A percentile compares a stretch with the other conserved stretches of the same genome.
These are phyloP conservation scores for Seriola rivoliana DNA, from an alignment of 2,113 vertebrate species.

Conservation along the genomic window DNA sequence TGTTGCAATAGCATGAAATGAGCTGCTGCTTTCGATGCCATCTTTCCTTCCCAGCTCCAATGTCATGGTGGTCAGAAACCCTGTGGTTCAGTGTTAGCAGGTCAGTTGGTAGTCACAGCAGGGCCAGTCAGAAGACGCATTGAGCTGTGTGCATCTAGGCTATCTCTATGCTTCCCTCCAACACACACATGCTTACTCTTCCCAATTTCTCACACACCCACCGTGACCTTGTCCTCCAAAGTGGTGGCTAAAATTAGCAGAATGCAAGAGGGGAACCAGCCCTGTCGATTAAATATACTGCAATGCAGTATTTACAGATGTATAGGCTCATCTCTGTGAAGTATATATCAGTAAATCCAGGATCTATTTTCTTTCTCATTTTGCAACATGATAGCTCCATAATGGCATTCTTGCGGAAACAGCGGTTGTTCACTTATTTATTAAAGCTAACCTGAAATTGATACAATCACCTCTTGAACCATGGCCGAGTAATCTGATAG, in stretches of 20 bases:
- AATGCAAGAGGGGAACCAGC: constrained; percentile 39
- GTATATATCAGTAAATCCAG: not conserved
- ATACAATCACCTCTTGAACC: constrained; percentile 45
- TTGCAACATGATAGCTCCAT: constrained; percentile 53
- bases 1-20: constrained; percentile 59
- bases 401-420: constrained; percentile 43
- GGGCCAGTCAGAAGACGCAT: constrained; percentile 29
- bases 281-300: constrained; percentile 58
- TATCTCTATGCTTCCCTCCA: constrained; percentile 7
- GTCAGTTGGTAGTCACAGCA: constrained; percentile 45
- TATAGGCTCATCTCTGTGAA: not conserved
- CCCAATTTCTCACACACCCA: constrained; percentile 40
- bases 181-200: not conserved
- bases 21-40: constrained; percentile 21
- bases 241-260: constrained; percentile 65
- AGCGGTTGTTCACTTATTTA: constrained; percentile 54
- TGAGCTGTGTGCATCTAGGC: constrained; percentile 5
- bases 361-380: constrained; percentile 24
- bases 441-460: constrained; percentile 53
- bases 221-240: constrained; percentile 56
- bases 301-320: constrained; percentile 53
- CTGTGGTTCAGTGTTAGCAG: constrained; percentile 29
- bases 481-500: constrained; percentile 44
- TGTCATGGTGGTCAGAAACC: constrained; percentile 53
- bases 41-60: constrained; percentile 21